phyloP scores from a whole-genome alignment of 2,888 invertebrate species.

The Trissolcus brochymenae region DNA sequence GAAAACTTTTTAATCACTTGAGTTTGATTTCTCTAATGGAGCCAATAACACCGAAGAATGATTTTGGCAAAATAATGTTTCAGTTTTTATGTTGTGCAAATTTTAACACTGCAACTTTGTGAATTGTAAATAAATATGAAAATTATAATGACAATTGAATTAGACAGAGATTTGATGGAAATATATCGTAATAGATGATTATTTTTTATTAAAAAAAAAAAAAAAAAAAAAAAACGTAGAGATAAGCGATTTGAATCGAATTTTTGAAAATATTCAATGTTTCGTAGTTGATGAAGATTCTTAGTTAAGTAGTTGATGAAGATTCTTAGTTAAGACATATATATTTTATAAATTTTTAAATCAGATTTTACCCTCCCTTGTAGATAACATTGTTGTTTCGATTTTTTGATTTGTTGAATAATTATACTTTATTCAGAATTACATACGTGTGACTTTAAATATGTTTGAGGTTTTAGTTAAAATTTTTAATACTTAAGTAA shows the following conservation, averaged over 20 bases:
- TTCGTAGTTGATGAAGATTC: conserved; percentile 19
- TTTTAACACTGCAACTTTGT: background rate
- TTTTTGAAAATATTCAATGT: background rate
- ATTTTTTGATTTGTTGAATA: conserved; percentile 31
- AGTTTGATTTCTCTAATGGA: conserved; percentile 24
- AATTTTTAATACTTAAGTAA: conserved; percentile 9
- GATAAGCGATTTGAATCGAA: conserved; percentile 1
- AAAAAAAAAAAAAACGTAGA: background rate
- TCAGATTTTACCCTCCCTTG: conserved; percentile 1
- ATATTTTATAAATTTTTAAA: conserved; percentile 36
- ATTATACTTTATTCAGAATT: conserved; percentile 23
- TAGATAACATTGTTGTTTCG: conserved; percentile 38
- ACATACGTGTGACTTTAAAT: conserved; percentile 17
- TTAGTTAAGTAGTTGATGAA: conserved; percentile 19
- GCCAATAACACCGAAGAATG: conserved; percentile 9
- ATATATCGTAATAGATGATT: conserved; percentile 16
- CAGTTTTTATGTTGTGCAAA: background rate
- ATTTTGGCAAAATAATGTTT: conserved; percentile 18
- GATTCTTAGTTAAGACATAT: conserved; percentile 22
- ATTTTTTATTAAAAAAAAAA: background rate
- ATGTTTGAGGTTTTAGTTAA: conserved; percentile 15
- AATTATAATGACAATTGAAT: conserved; percentile 35
- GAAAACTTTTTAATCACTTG: conserved; percentile 40
- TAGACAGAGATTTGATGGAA: conserved; percentile 17
- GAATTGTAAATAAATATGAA: conserved; percentile 16